Base-by-base conservation (phyloP, 1,140 invertebrate species). In the Drosophila ficusphila region DNA sequence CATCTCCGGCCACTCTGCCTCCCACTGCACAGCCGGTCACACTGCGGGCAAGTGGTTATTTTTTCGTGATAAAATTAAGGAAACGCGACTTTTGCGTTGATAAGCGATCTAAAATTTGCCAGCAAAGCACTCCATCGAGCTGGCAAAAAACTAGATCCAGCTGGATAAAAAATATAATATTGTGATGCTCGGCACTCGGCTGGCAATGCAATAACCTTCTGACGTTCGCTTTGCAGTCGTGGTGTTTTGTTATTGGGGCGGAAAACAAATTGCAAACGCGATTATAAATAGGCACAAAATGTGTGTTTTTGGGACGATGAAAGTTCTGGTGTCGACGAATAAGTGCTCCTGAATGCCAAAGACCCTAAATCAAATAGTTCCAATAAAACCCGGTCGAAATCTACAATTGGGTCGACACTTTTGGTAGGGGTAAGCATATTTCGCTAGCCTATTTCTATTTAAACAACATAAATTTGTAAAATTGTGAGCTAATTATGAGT, bases 241-340 rank as follows among this genome's bases (percentile, higher is more conserved):
- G 82, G 82, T 88, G 74, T 58, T 82, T 88, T 82, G 74, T 81
- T 70, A 88, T 77, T 88, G 82, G 82, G 65, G 60, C 77, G 60
- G 61, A 75, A 64, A 75, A 58, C 54, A 78, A 11, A 42, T 21
- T 23, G 44, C 54, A 86, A 79, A 86, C 71, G 65, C 86, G 65
- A 86, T 86, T 85, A 76, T 69, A 81, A 85, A 88, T 76, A 85
- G 76, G 21, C 57, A 36, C 16, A 18, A 64, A 34, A n/a, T 25
- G 19, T 69, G 47, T 21, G 41, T 51, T 42, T 46, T 33, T 9
- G 34, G 60, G 38, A 79, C 60, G 58, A 81, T 88, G 82, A 57
- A 49, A 19, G 34, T 53, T 21, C 61, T 23, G 38, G 25, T 49
- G 58, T 38, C 70, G 74, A 65, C 41, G 54, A 62, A 67, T 21